Evolutionary conservation across 2,797 vertebrate genomes (phyloP).

Genomic region (Siniperca scherzeri): DNA sequence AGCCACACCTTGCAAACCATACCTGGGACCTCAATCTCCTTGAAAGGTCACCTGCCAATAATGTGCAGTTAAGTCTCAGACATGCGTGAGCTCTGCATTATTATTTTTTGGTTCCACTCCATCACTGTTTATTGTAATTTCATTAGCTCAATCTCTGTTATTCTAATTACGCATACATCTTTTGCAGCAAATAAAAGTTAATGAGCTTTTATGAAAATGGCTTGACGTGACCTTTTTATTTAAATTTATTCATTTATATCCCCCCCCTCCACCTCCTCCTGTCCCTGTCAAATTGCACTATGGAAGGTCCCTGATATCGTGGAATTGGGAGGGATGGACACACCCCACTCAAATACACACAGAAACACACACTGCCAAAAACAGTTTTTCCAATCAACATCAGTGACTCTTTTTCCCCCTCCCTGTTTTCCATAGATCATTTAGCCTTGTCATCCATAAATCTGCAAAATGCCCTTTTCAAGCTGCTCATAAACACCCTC

Average conservation of each 20-base stretch:
- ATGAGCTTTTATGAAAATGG: slow-evolving; percentile 85
- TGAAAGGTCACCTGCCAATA: slow-evolving; percentile 78
- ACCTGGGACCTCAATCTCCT: slow-evolving; percentile 56
- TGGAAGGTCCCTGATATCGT: slow-evolving; percentile 27
- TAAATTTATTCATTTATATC: slow-evolving; percentile 69
- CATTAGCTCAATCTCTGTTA: slow-evolving; percentile 82
- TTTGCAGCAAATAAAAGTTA: slow-evolving; percentile 82
- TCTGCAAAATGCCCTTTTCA: slow-evolving; percentile 81
- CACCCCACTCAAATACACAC: slow-evolving; percentile 32
- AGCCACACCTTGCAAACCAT: slow-evolving; percentile 21
- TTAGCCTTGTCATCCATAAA: slow-evolving; percentile 78
- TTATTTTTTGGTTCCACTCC: slow-evolving; percentile 73
- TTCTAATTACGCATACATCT: slow-evolving; percentile 82
- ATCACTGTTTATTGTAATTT: slow-evolving; percentile 78
- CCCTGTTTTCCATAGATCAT: slow-evolving; percentile 74
- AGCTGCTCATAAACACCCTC: slow-evolving; percentile 77
- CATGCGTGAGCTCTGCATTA: slow-evolving; percentile 49
- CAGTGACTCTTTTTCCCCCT: slow-evolving; percentile 24
- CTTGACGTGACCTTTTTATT: slow-evolving; percentile 83
- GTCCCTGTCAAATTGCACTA: slow-evolving; percentile 46
- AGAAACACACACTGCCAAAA: slow-evolving; percentile 35
- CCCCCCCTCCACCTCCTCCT: slow-evolving; percentile 10
- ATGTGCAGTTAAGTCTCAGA: slow-evolving; percentile 53
- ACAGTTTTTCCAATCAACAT: slow-evolving; percentile 54
- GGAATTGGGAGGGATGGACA: slow-evolving; percentile 23